These are phyloP conservation scores for Sclerodermus sp. DNA, from an alignment of 2,888 invertebrate genomes.

Conservation along the genomic window DNA sequence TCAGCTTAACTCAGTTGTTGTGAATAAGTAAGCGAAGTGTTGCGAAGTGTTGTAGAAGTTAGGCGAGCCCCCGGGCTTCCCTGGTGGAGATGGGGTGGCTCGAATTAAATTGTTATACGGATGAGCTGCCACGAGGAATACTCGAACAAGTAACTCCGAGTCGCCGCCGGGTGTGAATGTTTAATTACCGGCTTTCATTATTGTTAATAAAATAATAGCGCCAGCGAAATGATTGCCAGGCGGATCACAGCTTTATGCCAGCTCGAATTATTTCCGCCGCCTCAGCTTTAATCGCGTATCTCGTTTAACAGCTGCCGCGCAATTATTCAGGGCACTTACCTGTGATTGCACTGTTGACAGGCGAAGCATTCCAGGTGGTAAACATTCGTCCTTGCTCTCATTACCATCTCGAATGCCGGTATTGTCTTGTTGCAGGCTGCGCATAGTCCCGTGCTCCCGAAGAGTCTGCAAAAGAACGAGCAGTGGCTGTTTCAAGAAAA, in stretches of 20 bases:
- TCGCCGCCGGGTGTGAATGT: slow-evolving; percentile 44
- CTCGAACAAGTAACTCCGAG: slow-evolving; percentile 32
- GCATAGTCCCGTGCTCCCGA: slow-evolving; percentile 87
- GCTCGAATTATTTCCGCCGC: too few species aligned
- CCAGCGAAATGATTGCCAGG: neutral
- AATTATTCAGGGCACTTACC: slow-evolving; percentile 61
- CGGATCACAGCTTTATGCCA: too few species aligned
- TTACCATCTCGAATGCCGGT: slow-evolving; percentile 94
- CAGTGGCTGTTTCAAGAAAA: too few species aligned
- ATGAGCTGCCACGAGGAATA: slow-evolving; percentile 47
- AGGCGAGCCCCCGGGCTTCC: slow-evolving; percentile 25
- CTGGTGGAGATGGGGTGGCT: slow-evolving; percentile 31
- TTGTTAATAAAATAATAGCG: slow-evolving; percentile 37
- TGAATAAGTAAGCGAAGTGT: slow-evolving; percentile 57
- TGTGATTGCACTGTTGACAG: slow-evolving; percentile 92
- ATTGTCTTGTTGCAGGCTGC: slow-evolving; percentile 91
- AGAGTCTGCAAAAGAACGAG: too few species aligned
- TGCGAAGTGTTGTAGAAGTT: slow-evolving; percentile 48
- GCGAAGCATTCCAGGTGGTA: slow-evolving; percentile 94
- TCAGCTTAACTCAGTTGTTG: slow-evolving; percentile 54
- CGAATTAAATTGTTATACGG: slow-evolving; percentile 58
- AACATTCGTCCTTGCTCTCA: slow-evolving; percentile 89
- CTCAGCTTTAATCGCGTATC: too few species aligned
- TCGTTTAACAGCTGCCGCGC: too few species aligned
- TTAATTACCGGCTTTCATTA: slow-evolving; percentile 44